Evolutionary conservation across 2,888 invertebrate genomes (phyloP).

Genomic region (Campoletis raptor): DNA sequence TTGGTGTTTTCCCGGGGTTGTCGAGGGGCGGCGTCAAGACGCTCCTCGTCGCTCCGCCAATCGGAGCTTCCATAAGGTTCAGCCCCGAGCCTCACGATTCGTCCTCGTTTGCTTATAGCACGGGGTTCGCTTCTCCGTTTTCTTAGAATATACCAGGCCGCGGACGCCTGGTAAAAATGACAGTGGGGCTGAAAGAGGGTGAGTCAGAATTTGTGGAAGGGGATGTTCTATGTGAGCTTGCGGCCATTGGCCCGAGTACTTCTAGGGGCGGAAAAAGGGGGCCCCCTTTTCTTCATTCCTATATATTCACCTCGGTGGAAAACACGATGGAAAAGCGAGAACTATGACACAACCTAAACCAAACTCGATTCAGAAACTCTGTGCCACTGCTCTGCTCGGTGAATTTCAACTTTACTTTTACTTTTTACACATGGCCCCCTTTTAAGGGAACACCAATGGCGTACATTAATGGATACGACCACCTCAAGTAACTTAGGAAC

Average conservation of each 20-base stretch:
- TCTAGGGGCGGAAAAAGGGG: slow-evolving; percentile 64
- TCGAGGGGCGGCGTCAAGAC: slow-evolving; percentile 84
- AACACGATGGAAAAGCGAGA: slow-evolving; percentile 38
- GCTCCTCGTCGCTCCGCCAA: slow-evolving; percentile 78
- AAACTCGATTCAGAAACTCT: slow-evolving; percentile 16
- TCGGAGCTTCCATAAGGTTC: slow-evolving; percentile 69
- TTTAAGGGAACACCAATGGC: slow-evolving; percentile 76
- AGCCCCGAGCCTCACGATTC: slow-evolving; percentile 71
- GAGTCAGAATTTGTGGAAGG: slow-evolving; percentile 42
- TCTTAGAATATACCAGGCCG: slow-evolving; percentile 68
- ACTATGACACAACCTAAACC: slow-evolving; percentile 27
- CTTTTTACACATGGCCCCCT: slow-evolving; percentile 17
- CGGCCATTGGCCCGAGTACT: slow-evolving; percentile 81
- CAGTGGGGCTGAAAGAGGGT: slow-evolving; percentile 65
- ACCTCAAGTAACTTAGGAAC: slow-evolving; percentile 21
- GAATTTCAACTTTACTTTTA: slow-evolving; percentile 22
- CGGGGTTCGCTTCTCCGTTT: slow-evolving; percentile 65
- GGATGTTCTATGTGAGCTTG: slow-evolving; percentile 48
- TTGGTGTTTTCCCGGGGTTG: slow-evolving; percentile 82
- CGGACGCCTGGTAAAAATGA: slow-evolving; percentile 69
- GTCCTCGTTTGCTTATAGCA: slow-evolving; percentile 63
- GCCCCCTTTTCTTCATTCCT: slow-evolving; percentile 59
- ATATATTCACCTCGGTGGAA: slow-evolving; percentile 34
- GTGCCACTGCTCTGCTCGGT: background rate
- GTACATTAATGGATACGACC: slow-evolving; percentile 46